These are phyloP conservation scores for Eidolon helvum DNA, from an alignment of 2,113 vertebrate genomes.

Conservation along the genomic window DNA sequence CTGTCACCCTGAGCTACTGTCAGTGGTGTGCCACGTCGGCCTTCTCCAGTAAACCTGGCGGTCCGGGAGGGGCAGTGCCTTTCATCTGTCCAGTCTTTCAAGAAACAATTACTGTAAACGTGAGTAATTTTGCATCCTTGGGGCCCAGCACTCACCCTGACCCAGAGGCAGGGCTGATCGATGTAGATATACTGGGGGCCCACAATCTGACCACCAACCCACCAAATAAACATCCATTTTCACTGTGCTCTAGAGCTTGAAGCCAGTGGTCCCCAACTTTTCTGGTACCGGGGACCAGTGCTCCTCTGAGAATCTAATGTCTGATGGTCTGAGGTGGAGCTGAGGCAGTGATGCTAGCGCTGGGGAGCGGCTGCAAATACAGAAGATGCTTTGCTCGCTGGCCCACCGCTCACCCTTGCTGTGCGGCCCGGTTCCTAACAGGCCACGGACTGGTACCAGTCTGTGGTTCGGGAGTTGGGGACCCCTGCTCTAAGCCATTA, in stretches of 20 bases:
- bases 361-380: no score
- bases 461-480: no score
- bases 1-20: fast-evolving
- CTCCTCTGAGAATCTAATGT: no score
- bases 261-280: neutral
- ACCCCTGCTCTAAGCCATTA: neutral
- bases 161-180: neutral
- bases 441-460: no score
- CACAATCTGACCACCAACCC: fast-evolving
- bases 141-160: neutral
- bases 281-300: no score
- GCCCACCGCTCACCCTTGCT: no score
- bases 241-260: neutral
- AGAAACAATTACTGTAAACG: neutral
- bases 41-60: neutral
- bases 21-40: neutral
- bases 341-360: no score
- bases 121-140: neutral
- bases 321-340: no score
- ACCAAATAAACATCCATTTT: no score
- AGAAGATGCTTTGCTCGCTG: no score
- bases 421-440: no score
- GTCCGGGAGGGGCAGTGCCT: neutral
- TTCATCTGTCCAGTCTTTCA: neutral
- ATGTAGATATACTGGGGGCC: fast-evolving